phyloP scores from a whole-genome alignment of 2,888 invertebrate genomes.

The Melangyna quadrimaculata region DNA sequence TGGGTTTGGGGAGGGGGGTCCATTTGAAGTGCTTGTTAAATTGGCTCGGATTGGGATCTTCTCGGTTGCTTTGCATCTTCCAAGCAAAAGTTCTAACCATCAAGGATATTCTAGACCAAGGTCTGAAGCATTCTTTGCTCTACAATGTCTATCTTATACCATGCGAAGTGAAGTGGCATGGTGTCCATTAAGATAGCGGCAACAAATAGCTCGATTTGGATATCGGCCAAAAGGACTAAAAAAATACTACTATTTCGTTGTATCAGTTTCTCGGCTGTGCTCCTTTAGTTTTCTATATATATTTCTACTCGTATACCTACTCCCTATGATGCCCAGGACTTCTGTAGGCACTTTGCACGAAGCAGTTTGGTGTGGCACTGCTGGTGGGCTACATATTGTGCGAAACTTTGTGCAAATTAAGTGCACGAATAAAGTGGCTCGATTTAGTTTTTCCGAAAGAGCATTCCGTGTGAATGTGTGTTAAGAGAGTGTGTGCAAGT shows the following conservation, averaged over 20 bases:
- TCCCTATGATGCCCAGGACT: conserved; percentile 4
- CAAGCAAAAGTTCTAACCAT: conserved; percentile 52
- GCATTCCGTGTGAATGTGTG: background rate
- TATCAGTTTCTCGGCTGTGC: conserved; percentile 38
- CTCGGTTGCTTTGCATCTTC: conserved; percentile 56
- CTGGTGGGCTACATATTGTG: conserved; percentile 61
- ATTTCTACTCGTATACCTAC: conserved; percentile 11
- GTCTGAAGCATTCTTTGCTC: conserved; percentile 15
- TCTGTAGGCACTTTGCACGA: conserved; percentile 67
- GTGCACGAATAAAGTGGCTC: conserved; percentile 70
- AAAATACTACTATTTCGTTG: conserved; percentile 47
- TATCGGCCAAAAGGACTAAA: conserved; percentile 64
- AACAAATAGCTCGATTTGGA: conserved; percentile 74
- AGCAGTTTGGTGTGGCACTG: conserved; percentile 45
- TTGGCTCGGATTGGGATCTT: conserved; percentile 37
- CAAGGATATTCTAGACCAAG: conserved; percentile 46
- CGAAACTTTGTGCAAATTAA: conserved; percentile 70
- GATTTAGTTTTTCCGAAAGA: conserved; percentile 46
- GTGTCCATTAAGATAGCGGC: conserved; percentile 72
- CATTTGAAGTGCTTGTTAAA: conserved; percentile 60
- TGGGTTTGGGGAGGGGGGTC: conserved; percentile 13
- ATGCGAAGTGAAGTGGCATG: conserved; percentile 42
- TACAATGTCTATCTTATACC: conserved; percentile 13
- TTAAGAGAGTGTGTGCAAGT: conserved; percentile 18
- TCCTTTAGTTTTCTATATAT: conserved; percentile 1